Percentiles rank a stretch among this genome's conserved stretches.
These are phyloP conservation scores for Boulengeromyrus knoepffleri DNA, from an alignment of 2,113 vertebrate genomes.

Conservation along the genomic window DNA sequence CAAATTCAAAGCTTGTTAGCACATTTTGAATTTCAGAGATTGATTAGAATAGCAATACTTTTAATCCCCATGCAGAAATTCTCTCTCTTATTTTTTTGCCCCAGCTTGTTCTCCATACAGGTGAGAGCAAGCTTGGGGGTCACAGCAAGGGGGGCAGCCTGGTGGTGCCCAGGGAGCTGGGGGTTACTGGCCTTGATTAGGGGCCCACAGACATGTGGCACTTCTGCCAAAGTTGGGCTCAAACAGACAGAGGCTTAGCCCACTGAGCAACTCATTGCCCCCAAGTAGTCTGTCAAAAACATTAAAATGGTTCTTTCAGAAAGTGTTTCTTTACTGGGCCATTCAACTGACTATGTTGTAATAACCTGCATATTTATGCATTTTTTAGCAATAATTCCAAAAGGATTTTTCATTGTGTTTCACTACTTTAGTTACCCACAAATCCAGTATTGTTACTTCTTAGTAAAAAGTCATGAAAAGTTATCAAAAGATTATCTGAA, in stretches of 20 bases:
- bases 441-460: neutral
- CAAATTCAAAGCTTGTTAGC: neutral
- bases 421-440: neutral
- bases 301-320: neutral
- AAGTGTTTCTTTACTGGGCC: too few species aligned
- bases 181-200: neutral
- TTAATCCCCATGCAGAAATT: neutral
- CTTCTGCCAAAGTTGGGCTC: neutral
- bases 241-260: neutral
- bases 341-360: neutral
- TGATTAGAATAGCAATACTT: neutral
- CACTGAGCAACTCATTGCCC: neutral
- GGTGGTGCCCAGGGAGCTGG: neutral
- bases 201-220: neutral
- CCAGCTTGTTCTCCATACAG: neutral
- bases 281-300: neutral
- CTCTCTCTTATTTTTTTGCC: neutral
- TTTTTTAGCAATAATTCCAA: neutral
- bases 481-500: neutral
- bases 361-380: neutral
- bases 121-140: neutral
- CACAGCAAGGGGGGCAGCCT: neutral
- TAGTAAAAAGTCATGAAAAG: neutral
- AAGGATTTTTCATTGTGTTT: neutral
- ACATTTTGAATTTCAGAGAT: neutral